These are phyloP conservation scores for Ochotona princeps DNA, from an alignment of 2,113 vertebrate genomes.

Conservation along the genomic window DNA sequence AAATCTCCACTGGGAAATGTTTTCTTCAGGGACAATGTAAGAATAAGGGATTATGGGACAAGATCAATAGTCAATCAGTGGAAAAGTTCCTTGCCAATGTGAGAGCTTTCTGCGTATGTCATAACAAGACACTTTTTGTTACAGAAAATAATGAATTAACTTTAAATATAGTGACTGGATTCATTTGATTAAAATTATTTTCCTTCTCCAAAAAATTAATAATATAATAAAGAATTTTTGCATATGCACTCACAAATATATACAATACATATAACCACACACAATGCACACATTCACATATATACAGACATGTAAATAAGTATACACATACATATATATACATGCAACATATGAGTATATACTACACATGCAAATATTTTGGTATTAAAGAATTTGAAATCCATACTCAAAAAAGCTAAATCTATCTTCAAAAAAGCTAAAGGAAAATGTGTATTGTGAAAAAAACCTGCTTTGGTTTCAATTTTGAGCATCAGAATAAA, in stretches of 20 bases:
- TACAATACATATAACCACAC: background rate
- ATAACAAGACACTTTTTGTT: background rate
- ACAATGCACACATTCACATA: background rate
- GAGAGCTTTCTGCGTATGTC: background rate
- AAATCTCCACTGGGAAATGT: background rate
- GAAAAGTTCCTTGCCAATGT: background rate
- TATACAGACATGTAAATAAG: background rate
- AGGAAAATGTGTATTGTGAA: no score
- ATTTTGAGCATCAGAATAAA: no score
- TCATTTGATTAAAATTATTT: background rate
- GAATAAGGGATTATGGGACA: constrained; percentile 5
- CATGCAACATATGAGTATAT: background rate
- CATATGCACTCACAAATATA: background rate
- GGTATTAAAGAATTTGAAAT: no score
- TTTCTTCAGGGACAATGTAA: background rate
- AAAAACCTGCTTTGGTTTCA: no score
- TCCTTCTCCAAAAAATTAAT: background rate
- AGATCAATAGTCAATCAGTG: background rate
- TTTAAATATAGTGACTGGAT: background rate
- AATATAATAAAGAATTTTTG: background rate
- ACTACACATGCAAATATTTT: no score
- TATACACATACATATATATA: background rate
- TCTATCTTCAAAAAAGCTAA: no score
- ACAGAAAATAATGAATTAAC: background rate
- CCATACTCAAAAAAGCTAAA: no score